phyloP scores from a whole-genome alignment of 2,797 vertebrate species.

The Astyanax mexicanus region DNA sequence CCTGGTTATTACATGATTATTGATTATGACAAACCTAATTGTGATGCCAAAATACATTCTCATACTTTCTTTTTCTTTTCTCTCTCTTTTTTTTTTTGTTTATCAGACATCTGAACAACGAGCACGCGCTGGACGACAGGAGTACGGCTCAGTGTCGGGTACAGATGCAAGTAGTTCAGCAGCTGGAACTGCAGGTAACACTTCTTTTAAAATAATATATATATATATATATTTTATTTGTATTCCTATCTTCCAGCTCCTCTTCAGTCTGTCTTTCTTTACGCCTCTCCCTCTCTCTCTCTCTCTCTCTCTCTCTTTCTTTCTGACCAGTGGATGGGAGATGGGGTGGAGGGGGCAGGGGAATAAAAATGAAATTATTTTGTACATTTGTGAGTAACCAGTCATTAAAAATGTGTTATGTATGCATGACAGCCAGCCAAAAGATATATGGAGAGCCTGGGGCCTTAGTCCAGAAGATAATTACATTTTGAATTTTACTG shows the following conservation, averaged over 20 bases:
- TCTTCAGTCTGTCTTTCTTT: constrained; percentile 53
- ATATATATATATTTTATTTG: too few species aligned
- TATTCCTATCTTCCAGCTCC: constrained; percentile 21
- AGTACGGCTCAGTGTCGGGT: constrained; percentile 99
- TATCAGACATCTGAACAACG: constrained; percentile 99
- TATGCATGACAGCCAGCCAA: constrained; percentile 92
- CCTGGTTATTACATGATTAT: too few species aligned
- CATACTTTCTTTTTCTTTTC: constrained; percentile 36
- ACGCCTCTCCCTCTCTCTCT: constrained; percentile 45
- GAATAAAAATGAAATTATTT: constrained; percentile 85
- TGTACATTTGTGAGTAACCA: constrained; percentile 92
- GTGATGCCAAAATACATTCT: constrained; percentile 54
- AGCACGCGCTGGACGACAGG: constrained; percentile 99
- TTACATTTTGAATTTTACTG: constrained; percentile 99
- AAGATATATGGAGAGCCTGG: constrained; percentile 96
- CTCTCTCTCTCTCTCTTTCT: constrained; percentile 43
- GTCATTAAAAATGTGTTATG: constrained; percentile 95
- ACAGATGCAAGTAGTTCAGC: constrained; percentile 99
- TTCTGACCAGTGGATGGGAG: constrained; percentile 67
- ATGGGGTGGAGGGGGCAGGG: constrained; percentile 56
- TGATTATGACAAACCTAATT: too few species aligned
- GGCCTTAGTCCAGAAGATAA: constrained; percentile 98
- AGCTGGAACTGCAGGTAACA: constrained; percentile 99
- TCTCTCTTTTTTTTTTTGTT: constrained; percentile 36
- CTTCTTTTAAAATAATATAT: too few species aligned